phyloP scores from a whole-genome alignment of 2,888 invertebrate genomes.

The Cordilura impudica region DNA sequence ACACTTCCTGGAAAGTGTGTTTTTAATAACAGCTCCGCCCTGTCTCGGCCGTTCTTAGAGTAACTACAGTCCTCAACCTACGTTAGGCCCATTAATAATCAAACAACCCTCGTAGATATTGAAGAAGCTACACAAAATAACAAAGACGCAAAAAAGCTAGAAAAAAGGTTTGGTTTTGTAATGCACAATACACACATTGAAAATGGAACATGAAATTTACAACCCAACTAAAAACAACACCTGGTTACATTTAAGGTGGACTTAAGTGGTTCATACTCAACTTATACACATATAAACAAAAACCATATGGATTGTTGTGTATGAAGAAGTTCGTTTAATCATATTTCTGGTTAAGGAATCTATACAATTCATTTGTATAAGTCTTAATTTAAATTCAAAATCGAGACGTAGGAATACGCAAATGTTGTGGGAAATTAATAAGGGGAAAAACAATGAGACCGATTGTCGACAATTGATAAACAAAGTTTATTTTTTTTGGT shows the following conservation, averaged over 20 bases:
- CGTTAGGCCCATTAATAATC: background rate
- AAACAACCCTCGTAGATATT: constrained; percentile 25
- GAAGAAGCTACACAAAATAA: constrained; percentile 48
- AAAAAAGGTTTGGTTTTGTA: constrained; percentile 43
- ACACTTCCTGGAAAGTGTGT: too few relatives aligned
- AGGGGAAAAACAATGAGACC: constrained; percentile 73
- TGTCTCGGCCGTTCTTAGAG: too few relatives aligned
- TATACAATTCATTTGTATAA: background rate
- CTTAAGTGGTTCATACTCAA: constrained; percentile 41
- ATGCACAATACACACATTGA: constrained; percentile 14
- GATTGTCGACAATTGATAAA: constrained; percentile 73
- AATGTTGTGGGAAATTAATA: constrained; percentile 68
- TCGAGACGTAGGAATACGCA: constrained; percentile 33
- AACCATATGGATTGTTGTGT: background rate
- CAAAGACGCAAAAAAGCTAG: constrained; percentile 53
- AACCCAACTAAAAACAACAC: constrained; percentile 49
- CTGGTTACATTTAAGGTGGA: constrained; percentile 59
- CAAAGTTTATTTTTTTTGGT: background rate
- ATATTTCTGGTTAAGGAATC: constrained; percentile 23
- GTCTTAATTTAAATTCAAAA: background rate
- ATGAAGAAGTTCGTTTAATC: background rate
- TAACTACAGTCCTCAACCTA: too few relatives aligned
- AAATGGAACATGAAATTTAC: constrained; percentile 6
- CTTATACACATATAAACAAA: constrained; percentile 21
- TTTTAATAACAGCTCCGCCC: too few relatives aligned